Evolutionary conservation across 2,797 vertebrate genomes (phyloP), one percentile per base, ranked within the genome.

Genomic region (Diglossa cyanea): DNA sequence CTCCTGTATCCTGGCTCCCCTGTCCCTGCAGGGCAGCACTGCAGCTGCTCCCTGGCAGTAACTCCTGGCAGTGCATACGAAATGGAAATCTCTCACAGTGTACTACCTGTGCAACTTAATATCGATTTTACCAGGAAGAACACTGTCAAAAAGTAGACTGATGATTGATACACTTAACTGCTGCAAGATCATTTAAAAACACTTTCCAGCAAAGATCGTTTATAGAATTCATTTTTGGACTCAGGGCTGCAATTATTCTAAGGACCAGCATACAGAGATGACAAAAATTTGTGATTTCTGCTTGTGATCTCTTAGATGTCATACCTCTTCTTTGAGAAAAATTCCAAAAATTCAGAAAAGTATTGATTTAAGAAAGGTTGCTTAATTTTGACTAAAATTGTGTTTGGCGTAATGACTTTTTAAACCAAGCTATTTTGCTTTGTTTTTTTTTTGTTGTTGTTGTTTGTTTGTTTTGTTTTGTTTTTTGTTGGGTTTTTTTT

Each of bases 81-180:
- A 86, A 70, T 30, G 31, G 63, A 79, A 88, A 67, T 51, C 51
- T 79, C 44, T 70, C 63, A 47, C 77, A 50, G 8, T 40, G 18
- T 25, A 9, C 66, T 84, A 57, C 70, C 66, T 84, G 23, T 50
- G 17, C 4, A 15, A 73, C 51, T 93, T 78, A 47, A 48, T 54
- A 78, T 33, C 68, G 51, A 91, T 93, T 87, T 92, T 92, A 51
- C 40, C 8, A 40, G 58, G 48, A 88, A 79, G 55, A 94, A 79
- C 44, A 25, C 30, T 70, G 67, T 73, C 80, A 85, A 84, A 86
- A 92, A 40, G 20, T 25, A 51, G 70, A 31, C 30, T 85, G 55
- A 57, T 78, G 86, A 81, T 28, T 93, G 77, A 81, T 75, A 73
- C 25, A 30, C 33, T 84, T 55, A 84, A 70, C 50, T 77, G 35